Evolutionary conservation across 1,140 invertebrate genomes (phyloP).

Genomic region (Hermetia illucens): DNA sequence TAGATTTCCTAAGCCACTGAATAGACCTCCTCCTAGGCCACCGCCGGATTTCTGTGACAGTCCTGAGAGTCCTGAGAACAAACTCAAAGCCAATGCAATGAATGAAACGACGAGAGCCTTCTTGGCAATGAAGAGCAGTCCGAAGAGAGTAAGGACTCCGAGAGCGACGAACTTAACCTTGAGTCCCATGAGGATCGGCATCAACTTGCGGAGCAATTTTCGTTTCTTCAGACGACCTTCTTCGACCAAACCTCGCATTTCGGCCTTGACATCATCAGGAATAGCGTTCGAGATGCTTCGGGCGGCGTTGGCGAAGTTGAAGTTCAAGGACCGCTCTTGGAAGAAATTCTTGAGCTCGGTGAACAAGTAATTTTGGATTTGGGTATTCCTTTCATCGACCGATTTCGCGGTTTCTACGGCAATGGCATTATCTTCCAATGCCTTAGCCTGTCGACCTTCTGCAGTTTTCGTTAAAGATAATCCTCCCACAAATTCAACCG

Average conservation of each 20-base stretch:
- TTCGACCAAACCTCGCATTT: constrained; percentile 38
- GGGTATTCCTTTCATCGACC: constrained; percentile 38
- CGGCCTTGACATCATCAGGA: constrained; percentile 35
- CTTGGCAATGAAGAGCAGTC: constrained; percentile 45
- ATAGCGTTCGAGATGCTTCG: constrained; percentile 34
- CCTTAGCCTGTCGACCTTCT: constrained; percentile 28
- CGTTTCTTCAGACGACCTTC: constrained; percentile 51
- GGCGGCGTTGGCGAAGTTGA: constrained; percentile 39
- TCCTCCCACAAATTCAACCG: constrained; percentile 39
- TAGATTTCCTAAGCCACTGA: constrained; percentile 19
- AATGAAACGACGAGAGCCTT: constrained; percentile 46
- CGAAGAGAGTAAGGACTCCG: constrained; percentile 40
- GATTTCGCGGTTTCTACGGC: constrained; percentile 33
- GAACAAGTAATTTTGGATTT: constrained; percentile 42
- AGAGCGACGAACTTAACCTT: constrained; percentile 45
- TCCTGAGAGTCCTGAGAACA: constrained; percentile 39
- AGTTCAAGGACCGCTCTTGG: constrained; percentile 37
- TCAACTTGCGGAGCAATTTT: constrained; percentile 39
- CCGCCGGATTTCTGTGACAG: constrained; percentile 33
- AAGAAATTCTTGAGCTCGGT: constrained; percentile 40
- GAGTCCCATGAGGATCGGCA: constrained; percentile 41
- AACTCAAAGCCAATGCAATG: constrained; percentile 41
- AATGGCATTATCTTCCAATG: constrained; percentile 23
- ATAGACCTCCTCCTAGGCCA: constrained; percentile 18
- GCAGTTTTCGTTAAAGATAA: constrained; percentile 39